Evolutionary conservation across 2,113 vertebrate genomes (phyloP).

Genomic region (Oreocharis arfaki): DNA sequence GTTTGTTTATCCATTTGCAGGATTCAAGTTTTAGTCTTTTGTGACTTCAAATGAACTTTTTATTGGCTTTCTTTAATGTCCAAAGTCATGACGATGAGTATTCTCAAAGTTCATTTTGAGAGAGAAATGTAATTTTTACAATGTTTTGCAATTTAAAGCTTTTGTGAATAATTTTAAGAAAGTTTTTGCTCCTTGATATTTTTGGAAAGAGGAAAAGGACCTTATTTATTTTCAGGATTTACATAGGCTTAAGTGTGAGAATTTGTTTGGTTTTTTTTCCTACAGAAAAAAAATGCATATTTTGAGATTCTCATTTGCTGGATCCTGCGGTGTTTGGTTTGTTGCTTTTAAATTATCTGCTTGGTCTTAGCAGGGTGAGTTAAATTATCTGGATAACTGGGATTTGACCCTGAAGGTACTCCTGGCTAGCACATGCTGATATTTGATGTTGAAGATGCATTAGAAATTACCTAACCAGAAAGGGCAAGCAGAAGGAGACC

Average conservation of each 20-base stretch:
- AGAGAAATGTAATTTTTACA: background rate
- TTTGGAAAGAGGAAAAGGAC: background rate
- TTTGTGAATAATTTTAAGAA: background rate
- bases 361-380: background rate
- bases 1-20: background rate
- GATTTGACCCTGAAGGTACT: background rate
- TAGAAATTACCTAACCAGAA: background rate
- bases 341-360: background rate
- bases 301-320: background rate
- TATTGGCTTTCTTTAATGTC: background rate
- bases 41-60: background rate
- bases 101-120: background rate
- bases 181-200: background rate
- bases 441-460: background rate
- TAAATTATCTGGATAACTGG: background rate
- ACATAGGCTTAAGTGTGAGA: background rate
- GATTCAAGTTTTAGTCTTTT: background rate
- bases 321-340: background rate
- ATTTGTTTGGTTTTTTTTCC: background rate
- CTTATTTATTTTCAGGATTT: background rate
- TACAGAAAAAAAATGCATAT: background rate
- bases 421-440: background rate
- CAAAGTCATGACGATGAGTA: background rate
- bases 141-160: background rate
- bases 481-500: background rate